These are phyloP conservation scores for Gymnothorax javanicus DNA, from an alignment of 2,797 vertebrate genomes.

Conservation along the genomic window DNA sequence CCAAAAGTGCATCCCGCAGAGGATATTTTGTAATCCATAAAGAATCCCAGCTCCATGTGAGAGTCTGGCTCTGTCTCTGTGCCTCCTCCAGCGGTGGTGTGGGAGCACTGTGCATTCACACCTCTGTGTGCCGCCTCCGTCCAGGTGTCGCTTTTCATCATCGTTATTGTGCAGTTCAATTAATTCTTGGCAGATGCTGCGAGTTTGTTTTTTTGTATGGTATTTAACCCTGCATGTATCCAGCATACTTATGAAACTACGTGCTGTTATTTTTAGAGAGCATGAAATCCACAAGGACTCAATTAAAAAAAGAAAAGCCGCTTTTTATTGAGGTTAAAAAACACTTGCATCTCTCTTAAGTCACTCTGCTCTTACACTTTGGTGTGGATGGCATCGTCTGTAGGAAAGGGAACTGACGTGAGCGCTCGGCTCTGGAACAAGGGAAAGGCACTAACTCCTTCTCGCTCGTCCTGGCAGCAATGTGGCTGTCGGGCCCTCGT, in stretches of 20 bases:
- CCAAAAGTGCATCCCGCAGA: constrained; percentile 79
- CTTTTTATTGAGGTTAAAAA: not conserved
- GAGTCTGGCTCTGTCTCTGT: not conserved
- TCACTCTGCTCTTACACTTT: not conserved
- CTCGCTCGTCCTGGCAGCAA: constrained; percentile 4
- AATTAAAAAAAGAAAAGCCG: not conserved
- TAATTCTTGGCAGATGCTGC: not conserved
- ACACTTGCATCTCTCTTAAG: not conserved
- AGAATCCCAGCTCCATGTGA: not conserved
- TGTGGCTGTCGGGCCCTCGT: not conserved
- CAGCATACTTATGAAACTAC: not conserved
- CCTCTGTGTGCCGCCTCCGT: not conserved
- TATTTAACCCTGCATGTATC: not conserved
- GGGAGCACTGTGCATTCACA: not conserved
- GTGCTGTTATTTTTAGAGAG: not conserved
- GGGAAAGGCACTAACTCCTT: constrained; percentile 52
- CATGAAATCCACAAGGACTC: not conserved
- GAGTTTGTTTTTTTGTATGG: not conserved
- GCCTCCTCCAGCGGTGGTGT: not conserved
- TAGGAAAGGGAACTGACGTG: constrained; percentile 54
- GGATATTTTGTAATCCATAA: not conserved
- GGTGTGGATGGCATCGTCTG: constrained; percentile 34
- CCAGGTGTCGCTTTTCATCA: not conserved
- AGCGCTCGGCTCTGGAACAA: constrained; percentile 62
- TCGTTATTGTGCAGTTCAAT: not conserved